These are phyloP conservation scores for Chloropsis cyanopogon DNA, from an alignment of 2,113 vertebrate species.

Conservation along the genomic window DNA sequence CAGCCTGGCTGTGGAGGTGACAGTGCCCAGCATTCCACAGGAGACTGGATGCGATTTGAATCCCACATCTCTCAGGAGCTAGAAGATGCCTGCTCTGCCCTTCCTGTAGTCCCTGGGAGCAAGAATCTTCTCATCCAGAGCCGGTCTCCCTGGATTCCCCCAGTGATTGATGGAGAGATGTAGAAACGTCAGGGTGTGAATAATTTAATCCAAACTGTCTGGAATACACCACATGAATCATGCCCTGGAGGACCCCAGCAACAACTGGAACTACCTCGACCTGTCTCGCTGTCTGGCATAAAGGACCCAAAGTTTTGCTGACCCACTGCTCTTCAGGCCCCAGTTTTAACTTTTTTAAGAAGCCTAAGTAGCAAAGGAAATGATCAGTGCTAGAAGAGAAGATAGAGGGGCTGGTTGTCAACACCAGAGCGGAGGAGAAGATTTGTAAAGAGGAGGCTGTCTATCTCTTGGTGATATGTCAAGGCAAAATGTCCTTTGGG, in stretches of 20 bases:
- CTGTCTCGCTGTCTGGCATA: neutral
- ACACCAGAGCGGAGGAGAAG: neutral
- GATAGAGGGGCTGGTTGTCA: neutral
- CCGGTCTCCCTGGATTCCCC: slow-evolving; percentile 28
- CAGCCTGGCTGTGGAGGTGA: neutral
- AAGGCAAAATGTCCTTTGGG: neutral
- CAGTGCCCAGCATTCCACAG: neutral
- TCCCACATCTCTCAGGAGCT: neutral
- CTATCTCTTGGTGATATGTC: neutral
- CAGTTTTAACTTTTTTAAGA: neutral
- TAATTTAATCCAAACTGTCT: slow-evolving; percentile 26
- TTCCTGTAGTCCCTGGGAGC: neutral
- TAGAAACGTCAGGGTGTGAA: slow-evolving; percentile 9
- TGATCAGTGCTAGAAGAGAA: neutral
- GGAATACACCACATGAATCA: neutral
- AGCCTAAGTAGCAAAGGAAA: neutral
- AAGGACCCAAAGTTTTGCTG: neutral
- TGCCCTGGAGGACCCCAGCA: neutral
- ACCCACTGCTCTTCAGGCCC: neutral
- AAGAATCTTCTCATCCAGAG: slow-evolving; percentile 1
- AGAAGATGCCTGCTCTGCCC: neutral
- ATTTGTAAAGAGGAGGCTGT: neutral
- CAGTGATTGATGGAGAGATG: slow-evolving; percentile 13
- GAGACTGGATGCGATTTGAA: neutral
- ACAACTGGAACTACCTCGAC: neutral